Evolutionary conservation across 2,797 vertebrate species (phyloP).

Genomic region (Alfaro cultratus): DNA sequence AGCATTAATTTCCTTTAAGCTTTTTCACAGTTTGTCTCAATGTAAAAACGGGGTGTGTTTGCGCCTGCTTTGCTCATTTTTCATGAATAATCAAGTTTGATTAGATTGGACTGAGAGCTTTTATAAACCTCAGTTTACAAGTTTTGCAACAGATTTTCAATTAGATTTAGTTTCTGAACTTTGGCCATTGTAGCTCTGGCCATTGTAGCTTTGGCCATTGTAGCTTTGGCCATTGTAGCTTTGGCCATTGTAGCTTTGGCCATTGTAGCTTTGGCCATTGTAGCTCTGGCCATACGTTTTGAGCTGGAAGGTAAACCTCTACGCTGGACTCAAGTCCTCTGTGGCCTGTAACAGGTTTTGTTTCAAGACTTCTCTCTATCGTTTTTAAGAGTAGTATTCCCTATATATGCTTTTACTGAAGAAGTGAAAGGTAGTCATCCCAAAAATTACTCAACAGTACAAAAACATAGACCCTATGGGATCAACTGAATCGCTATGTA

Average conservation of each 20-base stretch:
- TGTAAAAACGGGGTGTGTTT: not conserved
- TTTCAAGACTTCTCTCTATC: not conserved
- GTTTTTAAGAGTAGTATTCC: not conserved
- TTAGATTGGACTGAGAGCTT: not conserved
- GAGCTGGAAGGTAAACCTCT: not conserved
- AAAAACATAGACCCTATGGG: not conserved
- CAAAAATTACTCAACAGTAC: not conserved
- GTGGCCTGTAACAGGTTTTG: not conserved
- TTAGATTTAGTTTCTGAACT: not conserved
- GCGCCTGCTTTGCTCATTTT: not conserved
- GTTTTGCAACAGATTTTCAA: not conserved
- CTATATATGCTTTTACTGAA: not conserved
- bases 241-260: not conserved
- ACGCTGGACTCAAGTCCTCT: not conserved
- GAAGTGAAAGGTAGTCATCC: not conserved
- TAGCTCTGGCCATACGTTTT: not conserved
- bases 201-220: not conserved
- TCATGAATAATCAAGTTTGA: not conserved
- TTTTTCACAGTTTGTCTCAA: not conserved
- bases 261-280: not conserved
- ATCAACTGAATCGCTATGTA: not conserved
- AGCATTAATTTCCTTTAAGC: not conserved
- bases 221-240: not conserved
- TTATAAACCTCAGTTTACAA: not conserved
- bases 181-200: not conserved